Percentiles rank a stretch among this genome's conserved stretches.
phyloP scores from a whole-genome alignment of 2,888 invertebrate genomes.

The Spilarctia lutea region DNA sequence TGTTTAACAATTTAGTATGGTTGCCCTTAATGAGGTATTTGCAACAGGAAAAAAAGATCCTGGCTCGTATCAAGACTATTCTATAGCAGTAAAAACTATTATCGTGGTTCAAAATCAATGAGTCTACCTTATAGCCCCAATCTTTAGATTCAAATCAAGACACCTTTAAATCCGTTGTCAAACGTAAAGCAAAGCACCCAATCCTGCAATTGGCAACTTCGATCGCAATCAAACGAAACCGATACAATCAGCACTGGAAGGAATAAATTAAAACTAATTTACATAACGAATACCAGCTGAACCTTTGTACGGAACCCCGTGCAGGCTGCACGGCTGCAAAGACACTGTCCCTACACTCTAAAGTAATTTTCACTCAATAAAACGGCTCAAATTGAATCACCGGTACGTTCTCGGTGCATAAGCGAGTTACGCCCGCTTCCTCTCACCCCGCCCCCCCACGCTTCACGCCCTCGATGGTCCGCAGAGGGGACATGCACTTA shows the following conservation, averaged over 20 bases:
- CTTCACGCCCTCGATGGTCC: constrained; percentile 12
- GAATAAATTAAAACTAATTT: constrained; percentile 47
- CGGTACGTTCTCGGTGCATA: constrained; percentile 54
- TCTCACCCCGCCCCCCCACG: constrained; percentile 26
- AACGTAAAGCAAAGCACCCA: constrained; percentile 4
- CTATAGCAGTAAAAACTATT: not conserved
- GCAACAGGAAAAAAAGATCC: not conserved
- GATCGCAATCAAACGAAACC: constrained; percentile 28
- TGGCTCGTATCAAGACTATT: not conserved
- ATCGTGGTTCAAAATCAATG: not conserved
- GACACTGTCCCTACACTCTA: constrained; percentile 49
- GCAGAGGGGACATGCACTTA: constrained; percentile 50
- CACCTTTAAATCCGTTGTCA: not conserved
- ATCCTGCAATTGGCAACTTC: constrained; percentile 5
- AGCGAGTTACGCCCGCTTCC: constrained; percentile 53
- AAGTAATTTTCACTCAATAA: constrained; percentile 62
- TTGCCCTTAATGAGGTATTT: not conserved
- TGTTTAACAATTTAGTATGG: not conserved
- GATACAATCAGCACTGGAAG: constrained; percentile 19
- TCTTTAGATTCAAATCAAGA: not conserved
- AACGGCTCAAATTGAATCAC: constrained; percentile 60
- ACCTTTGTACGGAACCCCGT: constrained; percentile 31
- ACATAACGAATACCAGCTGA: constrained; percentile 43
- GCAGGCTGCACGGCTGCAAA: constrained; percentile 16
- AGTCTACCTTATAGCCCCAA: not conserved